Evolutionary conservation across 2,113 vertebrate species (phyloP).

Genomic region (Catharus fuscescens): DNA sequence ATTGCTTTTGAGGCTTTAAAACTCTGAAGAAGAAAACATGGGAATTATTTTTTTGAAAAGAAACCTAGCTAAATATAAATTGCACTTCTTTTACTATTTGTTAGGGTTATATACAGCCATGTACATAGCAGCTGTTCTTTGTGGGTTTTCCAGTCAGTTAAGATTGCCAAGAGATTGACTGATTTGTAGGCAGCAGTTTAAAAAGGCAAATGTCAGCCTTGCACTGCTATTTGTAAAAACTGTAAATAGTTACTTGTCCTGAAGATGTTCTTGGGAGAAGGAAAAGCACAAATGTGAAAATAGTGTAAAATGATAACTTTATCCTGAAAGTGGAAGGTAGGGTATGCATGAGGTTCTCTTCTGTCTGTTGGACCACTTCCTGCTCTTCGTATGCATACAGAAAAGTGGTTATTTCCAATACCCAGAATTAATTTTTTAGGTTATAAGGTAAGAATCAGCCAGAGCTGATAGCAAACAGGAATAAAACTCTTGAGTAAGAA

Average conservation of each 20-base stretch:
- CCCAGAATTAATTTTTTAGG: background rate
- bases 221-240: background rate
- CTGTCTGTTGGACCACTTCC: background rate
- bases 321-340: background rate
- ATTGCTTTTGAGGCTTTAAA: background rate
- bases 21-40: background rate
- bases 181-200: background rate
- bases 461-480: background rate
- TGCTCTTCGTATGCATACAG: background rate
- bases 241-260: background rate
- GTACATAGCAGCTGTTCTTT: background rate
- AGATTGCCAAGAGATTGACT: background rate
- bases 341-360: background rate
- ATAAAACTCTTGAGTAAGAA: background rate
- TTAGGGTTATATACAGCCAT: background rate
- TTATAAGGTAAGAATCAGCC: background rate
- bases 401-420: background rate
- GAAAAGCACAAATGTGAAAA: background rate
- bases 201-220: background rate
- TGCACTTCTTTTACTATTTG: background rate
- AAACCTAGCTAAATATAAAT: background rate
- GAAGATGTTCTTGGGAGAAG: background rate
- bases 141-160: background rate
- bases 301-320: background rate
- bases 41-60: background rate